Conservation (phyloP, 2,797 vertebrate species). For the Fistularia tabacaria region DNA sequence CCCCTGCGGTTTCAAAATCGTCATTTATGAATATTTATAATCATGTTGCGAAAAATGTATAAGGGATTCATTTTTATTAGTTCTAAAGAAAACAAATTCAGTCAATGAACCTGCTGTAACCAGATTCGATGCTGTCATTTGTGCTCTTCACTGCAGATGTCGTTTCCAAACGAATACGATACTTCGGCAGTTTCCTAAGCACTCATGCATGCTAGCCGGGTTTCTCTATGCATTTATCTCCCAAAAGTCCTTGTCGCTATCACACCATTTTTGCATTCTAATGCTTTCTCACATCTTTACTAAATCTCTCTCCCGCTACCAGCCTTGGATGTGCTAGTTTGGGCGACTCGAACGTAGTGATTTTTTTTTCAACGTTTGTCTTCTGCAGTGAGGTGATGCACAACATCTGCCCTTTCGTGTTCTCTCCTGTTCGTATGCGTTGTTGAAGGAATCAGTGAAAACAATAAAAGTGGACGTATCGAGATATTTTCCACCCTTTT, state of each 20-base stretch:
- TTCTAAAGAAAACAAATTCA: no score
- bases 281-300: constrained; percentile 71
- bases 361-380: constrained; percentile 47
- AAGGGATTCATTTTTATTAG: no score
- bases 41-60: no score
- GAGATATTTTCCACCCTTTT: no score
- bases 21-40: no score
- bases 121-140: no score
- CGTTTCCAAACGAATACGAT: constrained; percentile 74
- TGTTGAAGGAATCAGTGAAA: not conserved
- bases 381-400: constrained; percentile 24
- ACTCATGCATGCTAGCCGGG: constrained; percentile 86
- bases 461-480: not conserved
- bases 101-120: no score
- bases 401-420: not conserved
- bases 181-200: constrained; percentile 82
- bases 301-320: constrained; percentile 56
- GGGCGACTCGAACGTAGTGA: constrained; percentile 37
- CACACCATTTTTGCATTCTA: constrained; percentile 82
- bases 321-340: constrained; percentile 54
- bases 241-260: constrained; percentile 82
- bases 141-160: constrained; percentile 17
- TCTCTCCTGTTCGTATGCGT: not conserved
- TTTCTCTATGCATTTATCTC: constrained; percentile 97
- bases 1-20: no score